A percentile compares a stretch with the other conserved stretches of the same genome.
phyloP scores from a whole-genome alignment of 2,888 invertebrate genomes.

The Tachina fera region DNA sequence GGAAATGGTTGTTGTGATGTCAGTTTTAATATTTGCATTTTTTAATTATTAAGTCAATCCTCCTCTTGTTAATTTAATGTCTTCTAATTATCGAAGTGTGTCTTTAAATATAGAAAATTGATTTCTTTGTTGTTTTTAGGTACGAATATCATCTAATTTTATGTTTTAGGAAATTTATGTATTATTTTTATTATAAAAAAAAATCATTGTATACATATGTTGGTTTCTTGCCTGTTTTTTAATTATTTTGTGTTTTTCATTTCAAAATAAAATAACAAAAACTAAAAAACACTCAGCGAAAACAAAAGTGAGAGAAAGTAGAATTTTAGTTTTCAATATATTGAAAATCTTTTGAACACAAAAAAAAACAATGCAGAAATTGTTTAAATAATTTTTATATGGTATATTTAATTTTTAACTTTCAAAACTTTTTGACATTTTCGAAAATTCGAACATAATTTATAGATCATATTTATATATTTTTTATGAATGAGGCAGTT shows the following conservation, averaged over 20 bases:
- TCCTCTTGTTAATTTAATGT: conserved; percentile 4
- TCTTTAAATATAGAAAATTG: background rate
- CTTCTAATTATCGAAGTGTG: conserved; percentile 24
- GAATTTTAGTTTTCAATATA: background rate
- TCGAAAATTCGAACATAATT: conserved; percentile 3
- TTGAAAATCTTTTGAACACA: too few relatives aligned
- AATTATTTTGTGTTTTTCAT: conserved; percentile 12
- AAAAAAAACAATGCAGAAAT: too few relatives aligned
- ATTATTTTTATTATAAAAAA: conserved; percentile 1
- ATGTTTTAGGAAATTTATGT: conserved; percentile 27
- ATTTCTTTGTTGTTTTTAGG: conserved; percentile 19
- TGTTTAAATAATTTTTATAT: too few relatives aligned
- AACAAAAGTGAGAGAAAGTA: conserved; percentile 4
- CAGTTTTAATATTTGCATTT: conserved; percentile 28
- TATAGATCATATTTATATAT: background rate
- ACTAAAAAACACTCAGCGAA: background rate
- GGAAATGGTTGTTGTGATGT: conserved; percentile 1
- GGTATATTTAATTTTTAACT: too few relatives aligned
- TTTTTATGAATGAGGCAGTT: too few relatives aligned
- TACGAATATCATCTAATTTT: conserved; percentile 6
- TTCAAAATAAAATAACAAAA: background rate
- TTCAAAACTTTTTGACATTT: background rate
- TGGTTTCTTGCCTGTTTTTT: conserved; percentile 21
- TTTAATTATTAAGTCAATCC: conserved; percentile 12
- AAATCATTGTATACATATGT: background rate